These are phyloP conservation scores for Brachymystax lenok DNA, from an alignment of 2,797 vertebrate species.

Conservation along the genomic window DNA sequence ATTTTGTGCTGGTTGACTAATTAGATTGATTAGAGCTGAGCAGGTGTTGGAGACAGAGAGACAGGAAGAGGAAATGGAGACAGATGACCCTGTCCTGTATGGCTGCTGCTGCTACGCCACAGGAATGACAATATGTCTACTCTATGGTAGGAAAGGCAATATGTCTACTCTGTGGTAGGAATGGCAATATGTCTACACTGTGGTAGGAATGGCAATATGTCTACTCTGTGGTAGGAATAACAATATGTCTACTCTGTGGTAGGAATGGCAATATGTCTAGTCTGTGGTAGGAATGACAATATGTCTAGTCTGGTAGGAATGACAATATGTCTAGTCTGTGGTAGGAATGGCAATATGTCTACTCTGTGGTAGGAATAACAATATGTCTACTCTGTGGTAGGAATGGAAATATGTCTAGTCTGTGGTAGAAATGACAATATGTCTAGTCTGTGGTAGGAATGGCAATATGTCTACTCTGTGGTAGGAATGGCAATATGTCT, in stretches of 20 bases:
- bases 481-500: slow-evolving; percentile 53
- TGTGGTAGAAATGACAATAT: not conserved
- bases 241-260: not conserved
- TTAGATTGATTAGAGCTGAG: slow-evolving; percentile 69
- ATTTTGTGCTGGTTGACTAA: slow-evolving; percentile 37
- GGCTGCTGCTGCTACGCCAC: slow-evolving; percentile 46
- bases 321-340: not conserved
- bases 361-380: not conserved
- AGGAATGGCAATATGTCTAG: slow-evolving; percentile 26
- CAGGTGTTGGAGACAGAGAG: slow-evolving; percentile 39
- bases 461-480: slow-evolving; percentile 21
- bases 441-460: not conserved
- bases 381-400: not conserved
- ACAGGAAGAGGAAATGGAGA: slow-evolving; percentile 64
- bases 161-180: no score
- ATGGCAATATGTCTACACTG: not conserved
- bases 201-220: slow-evolving; percentile 46
- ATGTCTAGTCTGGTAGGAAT: no score
- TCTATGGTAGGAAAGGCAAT: not conserved
- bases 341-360: not conserved
- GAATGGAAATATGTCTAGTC: not conserved
- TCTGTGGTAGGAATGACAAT: not conserved
- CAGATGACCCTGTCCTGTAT: slow-evolving; percentile 53
- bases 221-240: slow-evolving; percentile 45
- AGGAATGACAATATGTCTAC: not conserved